Base-by-base conservation (phyloP, 2,113 vertebrate species). In the Alligator mississippiensis region DNA sequence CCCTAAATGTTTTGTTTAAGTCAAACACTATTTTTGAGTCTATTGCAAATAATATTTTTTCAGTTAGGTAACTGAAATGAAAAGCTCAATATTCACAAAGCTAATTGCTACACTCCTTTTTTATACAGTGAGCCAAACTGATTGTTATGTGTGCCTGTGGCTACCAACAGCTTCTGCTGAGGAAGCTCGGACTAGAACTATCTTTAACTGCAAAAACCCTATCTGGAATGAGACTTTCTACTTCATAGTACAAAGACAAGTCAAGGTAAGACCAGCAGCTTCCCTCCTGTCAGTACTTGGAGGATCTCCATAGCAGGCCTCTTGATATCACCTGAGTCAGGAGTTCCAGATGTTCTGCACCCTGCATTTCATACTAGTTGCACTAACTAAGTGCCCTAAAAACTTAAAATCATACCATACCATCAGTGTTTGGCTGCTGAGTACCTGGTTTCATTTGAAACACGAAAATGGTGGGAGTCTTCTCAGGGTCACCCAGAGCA, bases 221-320 rank as follows among this genome's bases (percentile, higher is more conserved):
- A 94, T 97, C 47, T 99, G 99, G 98, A 98, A 99, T 4, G 98
- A 99, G 93, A 98, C 95, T 13, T 99, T 99, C 96, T 95, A 85
- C 86, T 99, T 98, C 61, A 61, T 97, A 85, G 92, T 98, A 77
- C 98, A 98, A 75, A 97, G 87, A 5, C 93, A 92, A 68, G 97
- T 98, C 18, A 99, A 99, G 98, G 99, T 99, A 96, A 89, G 84
- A 14, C 58, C 18, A 47, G 47, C 47, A 47, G 47, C 47, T 60
- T 17, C 12, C 62, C 15, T 59, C 79, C 19, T 54, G 47, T 4
- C 0, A 22, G 9, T 5, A 77, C 76, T 30, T 63, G 75, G 30
- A 9, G 0, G 2, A 12, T 88, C 77, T 6, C 38, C 28, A 1
- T 30, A 85, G 14, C 19, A 17, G 38, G 3, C 4, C 13, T 28